A percentile compares a stretch with the other conserved stretches of the same genome.
Evolutionary conservation across 2,113 vertebrate species (phyloP).

Genomic region (Sprattus sprattus): DNA sequence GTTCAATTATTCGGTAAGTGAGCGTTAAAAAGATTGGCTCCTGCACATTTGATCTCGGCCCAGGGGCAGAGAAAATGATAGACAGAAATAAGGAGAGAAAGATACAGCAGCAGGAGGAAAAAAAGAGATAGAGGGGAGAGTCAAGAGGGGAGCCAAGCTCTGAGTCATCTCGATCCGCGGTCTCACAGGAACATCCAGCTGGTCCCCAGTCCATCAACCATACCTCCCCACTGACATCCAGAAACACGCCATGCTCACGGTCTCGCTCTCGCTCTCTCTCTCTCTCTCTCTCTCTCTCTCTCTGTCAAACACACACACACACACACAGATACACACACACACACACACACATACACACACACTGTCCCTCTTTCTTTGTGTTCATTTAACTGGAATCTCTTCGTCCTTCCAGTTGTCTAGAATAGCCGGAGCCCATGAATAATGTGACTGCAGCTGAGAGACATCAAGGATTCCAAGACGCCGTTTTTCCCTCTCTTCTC

Average conservation of each 20-base stretch:
- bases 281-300: neutral
- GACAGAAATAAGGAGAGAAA: neutral
- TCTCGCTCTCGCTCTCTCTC: neutral
- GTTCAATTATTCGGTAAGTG: conserved; percentile 3
- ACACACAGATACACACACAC: neutral
- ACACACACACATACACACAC: neutral
- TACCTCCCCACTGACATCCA: conserved; percentile 1
- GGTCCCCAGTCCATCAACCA: conserved; percentile 13
- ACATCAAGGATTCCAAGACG: conserved; percentile 20
- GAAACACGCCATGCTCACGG: neutral
- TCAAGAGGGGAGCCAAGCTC: neutral
- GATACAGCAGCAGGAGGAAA: neutral
- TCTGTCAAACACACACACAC: neutral
- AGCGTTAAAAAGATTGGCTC: neutral
- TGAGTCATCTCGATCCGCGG: conserved; percentile 8
- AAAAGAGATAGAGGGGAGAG: neutral
- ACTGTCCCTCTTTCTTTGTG: neutral
- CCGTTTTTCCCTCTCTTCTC: conserved; percentile 21
- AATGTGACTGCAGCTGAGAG: conserved; percentile 54
- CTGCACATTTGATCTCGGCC: neutral
- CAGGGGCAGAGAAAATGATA: neutral
- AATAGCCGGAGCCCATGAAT: conserved; percentile 32
- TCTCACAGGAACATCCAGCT: conserved; percentile 17
- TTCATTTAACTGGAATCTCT: conserved; percentile 21
- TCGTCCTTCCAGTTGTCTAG: conserved; percentile 1